phyloP scores from a whole-genome alignment of 2,113 vertebrate species.

The Bubo scandiacus region DNA sequence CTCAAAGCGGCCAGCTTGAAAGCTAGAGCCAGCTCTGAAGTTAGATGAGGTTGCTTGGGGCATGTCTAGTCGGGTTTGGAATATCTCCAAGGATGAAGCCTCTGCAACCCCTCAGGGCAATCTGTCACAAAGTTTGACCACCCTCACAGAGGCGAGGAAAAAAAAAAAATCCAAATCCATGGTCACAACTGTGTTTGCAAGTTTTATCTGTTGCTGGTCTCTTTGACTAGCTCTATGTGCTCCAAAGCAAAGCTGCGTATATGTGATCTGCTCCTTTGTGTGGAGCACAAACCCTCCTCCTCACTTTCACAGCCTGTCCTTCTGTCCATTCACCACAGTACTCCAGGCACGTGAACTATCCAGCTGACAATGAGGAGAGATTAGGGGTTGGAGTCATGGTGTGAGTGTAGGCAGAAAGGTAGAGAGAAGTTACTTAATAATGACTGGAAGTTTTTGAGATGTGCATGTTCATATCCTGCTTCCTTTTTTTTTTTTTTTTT shows the following conservation, averaged over 20 bases:
- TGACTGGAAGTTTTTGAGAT: neutral
- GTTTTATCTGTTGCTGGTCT: neutral
- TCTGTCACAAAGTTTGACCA: neutral
- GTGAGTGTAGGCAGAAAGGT: neutral
- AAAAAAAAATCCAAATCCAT: neutral
- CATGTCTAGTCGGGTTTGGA: neutral
- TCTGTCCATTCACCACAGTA: neutral
- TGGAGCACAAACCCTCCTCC: neutral
- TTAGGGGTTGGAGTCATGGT: neutral
- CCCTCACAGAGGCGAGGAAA: neutral
- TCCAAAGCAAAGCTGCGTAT: neutral
- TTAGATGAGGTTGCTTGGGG: neutral
- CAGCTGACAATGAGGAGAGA: neutral
- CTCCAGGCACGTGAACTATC: neutral
- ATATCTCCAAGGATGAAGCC: neutral
- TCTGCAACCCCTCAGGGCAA: neutral
- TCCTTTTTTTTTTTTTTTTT: slow-evolving; percentile 56
- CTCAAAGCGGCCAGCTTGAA: neutral
- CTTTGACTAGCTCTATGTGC: neutral
- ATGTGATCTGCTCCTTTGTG: neutral
- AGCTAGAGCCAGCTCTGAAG: neutral
- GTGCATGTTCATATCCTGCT: neutral
- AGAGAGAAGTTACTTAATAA: neutral
- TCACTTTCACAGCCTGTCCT: neutral
- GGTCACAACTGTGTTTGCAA: neutral